phyloP scores from a whole-genome alignment of 2,888 invertebrate species.

The Macaria notata region DNA sequence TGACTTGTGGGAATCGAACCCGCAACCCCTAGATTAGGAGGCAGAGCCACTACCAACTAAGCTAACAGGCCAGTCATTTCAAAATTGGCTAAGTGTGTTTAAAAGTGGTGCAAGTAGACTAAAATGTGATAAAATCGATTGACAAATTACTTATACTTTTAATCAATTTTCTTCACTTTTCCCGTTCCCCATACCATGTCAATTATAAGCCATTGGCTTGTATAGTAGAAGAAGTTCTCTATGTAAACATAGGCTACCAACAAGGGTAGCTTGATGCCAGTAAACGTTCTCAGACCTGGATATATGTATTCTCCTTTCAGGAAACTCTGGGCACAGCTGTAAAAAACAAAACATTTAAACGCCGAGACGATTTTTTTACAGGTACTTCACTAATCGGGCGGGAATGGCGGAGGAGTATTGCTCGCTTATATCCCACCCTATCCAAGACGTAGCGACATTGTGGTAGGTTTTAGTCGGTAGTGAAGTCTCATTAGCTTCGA shows the following conservation, averaged over 20 bases:
- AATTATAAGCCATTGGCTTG: constrained; percentile 57
- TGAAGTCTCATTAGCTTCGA: too few relatives aligned
- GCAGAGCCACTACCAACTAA: too few relatives aligned
- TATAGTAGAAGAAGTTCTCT: constrained; percentile 61
- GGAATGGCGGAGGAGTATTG: too few relatives aligned
- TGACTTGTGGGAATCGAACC: too few relatives aligned
- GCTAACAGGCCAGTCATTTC: too few relatives aligned
- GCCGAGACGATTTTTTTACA: background rate
- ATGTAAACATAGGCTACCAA: constrained; percentile 47
- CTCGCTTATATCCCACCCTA: too few relatives aligned
- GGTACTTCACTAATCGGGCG: background rate
- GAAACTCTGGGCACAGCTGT: constrained; percentile 53
- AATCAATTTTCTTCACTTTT: constrained; percentile 33
- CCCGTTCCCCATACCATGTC: constrained; percentile 58
- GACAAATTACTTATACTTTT: constrained; percentile 1
- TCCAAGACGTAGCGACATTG: too few relatives aligned
- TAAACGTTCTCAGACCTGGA: constrained; percentile 52
- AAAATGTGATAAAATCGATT: too few relatives aligned
- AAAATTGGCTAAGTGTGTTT: too few relatives aligned
- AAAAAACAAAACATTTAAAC: constrained; percentile 6
- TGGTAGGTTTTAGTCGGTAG: too few relatives aligned
- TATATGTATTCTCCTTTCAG: constrained; percentile 58
- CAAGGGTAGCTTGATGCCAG: constrained; percentile 41
- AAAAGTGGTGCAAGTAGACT: too few relatives aligned
- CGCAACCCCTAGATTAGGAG: too few relatives aligned